These are phyloP conservation scores for Calephelis perditalis DNA, from an alignment of 2,888 invertebrate species.

Conservation along the genomic window DNA sequence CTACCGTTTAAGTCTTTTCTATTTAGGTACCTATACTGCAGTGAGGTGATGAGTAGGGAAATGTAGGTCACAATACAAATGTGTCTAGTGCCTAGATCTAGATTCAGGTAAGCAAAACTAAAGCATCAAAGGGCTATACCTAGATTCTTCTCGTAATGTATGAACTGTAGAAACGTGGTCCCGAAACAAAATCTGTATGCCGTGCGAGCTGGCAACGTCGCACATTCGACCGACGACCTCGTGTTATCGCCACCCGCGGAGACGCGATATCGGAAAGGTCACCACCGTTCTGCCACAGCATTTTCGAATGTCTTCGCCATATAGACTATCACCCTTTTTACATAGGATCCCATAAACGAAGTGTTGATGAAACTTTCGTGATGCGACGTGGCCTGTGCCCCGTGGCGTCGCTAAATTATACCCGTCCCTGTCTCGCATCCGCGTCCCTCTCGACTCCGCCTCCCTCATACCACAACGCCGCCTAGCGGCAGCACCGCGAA, in stretches of 20 bases:
- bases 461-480: constrained; percentile 64
- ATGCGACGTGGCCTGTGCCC: constrained; percentile 28
- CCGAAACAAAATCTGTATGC: constrained; percentile 47
- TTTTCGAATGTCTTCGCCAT: constrained; percentile 60
- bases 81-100: constrained; percentile 13
- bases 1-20: no score
- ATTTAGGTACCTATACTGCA: background rate
- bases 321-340: constrained; percentile 61
- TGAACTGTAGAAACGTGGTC: constrained; percentile 33
- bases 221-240: constrained; percentile 69
- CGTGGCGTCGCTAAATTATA: constrained; percentile 32
- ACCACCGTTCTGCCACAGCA: constrained; percentile 52
- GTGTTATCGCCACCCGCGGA: constrained; percentile 65
- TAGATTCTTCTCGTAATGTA: constrained; percentile 37
- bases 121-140: constrained; percentile 31
- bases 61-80: constrained; percentile 14
- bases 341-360: constrained; percentile 59
- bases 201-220: constrained; percentile 65
- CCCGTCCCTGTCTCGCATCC: constrained; percentile 50
- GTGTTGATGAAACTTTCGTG: constrained; percentile 52
- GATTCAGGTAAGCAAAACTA: constrained; percentile 21
- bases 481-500: constrained; percentile 65
- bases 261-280: constrained; percentile 70
- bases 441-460: constrained; percentile 58
- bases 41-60: constrained; percentile 7